phyloP scores from a whole-genome alignment of 1,140 invertebrate genomes.

The Drosophila tsacasi region DNA sequence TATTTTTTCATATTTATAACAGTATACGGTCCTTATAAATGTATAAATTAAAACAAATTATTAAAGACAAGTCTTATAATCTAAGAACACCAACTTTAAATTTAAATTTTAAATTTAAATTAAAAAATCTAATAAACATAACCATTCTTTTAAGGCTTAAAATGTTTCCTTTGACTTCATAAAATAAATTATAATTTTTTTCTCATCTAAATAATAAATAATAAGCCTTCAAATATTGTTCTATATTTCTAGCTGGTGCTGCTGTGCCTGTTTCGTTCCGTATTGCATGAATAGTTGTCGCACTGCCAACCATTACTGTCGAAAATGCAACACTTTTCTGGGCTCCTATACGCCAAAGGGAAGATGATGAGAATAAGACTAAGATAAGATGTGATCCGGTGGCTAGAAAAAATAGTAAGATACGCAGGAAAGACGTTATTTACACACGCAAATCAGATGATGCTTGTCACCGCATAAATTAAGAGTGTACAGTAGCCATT shows the following conservation, averaged over 20 bases:
- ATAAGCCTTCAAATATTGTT: background rate
- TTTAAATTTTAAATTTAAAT: no score
- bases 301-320: conserved; percentile 89
- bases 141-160: background rate
- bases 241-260: conserved; percentile 84
- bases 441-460: conserved; percentile 27
- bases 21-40: no score
- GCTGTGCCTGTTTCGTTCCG: conserved; percentile 87
- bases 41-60: no score
- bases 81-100: no score
- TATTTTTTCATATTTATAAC: no score
- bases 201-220: no score
- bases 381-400: conserved; percentile 34
- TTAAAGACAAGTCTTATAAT: no score
- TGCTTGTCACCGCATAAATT: conserved; percentile 12
- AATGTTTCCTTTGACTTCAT: no score
- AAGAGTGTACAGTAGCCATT: conserved; percentile 20
- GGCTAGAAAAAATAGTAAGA: conserved; percentile 6
- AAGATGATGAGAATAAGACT: conserved; percentile 49
- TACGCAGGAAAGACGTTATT: conserved; percentile 17
- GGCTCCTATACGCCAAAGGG: conserved; percentile 86
- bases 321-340: conserved; percentile 88
- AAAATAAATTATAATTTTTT: background rate
- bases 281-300: conserved; percentile 89
- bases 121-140: fast-evolving